Percentiles rank a stretch among this genome's conserved stretches.
These are phyloP conservation scores for Anguilla pacifica DNA, from an alignment of 2,797 vertebrate genomes.

Conservation along the genomic window DNA sequence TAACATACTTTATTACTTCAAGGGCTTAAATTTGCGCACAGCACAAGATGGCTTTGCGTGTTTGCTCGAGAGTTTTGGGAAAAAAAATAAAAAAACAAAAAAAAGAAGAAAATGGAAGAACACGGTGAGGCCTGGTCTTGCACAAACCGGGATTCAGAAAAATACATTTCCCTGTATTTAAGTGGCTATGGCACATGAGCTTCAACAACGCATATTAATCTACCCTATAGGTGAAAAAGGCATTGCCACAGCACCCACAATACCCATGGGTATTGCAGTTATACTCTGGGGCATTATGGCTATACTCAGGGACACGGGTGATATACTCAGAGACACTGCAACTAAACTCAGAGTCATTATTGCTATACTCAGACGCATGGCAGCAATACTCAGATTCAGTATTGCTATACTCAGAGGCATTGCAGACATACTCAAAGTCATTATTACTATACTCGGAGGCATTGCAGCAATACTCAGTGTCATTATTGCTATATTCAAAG, in stretches of 20 bases:
- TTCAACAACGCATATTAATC: not conserved
- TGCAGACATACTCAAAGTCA: not conserved
- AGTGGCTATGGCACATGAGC: not conserved
- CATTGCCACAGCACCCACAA: not conserved
- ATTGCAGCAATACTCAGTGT: too few species aligned
- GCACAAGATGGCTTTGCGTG: not conserved
- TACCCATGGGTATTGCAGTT: not conserved
- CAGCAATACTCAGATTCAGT: too few species aligned
- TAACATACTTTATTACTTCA: constrained; percentile 58
- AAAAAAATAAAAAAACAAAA: not conserved
- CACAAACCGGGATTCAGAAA: not conserved
- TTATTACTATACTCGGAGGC: not conserved
- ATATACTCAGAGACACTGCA: not conserved
- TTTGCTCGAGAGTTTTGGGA: not conserved
- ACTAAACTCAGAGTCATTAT: too few species aligned
- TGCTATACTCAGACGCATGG: not conserved
- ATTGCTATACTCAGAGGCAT: not conserved
- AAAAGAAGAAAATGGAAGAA: not conserved
- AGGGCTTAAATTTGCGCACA: constrained; percentile 6
- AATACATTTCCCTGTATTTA: not conserved
- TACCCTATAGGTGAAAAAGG: not conserved
- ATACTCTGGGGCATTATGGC: not conserved
- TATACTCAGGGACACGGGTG: not conserved
- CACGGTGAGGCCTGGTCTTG: not conserved
- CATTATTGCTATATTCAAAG: too few species aligned